These are phyloP conservation scores for Lydus trimaculatus DNA, from an alignment of 2,888 invertebrate genomes.

Conservation along the genomic window DNA sequence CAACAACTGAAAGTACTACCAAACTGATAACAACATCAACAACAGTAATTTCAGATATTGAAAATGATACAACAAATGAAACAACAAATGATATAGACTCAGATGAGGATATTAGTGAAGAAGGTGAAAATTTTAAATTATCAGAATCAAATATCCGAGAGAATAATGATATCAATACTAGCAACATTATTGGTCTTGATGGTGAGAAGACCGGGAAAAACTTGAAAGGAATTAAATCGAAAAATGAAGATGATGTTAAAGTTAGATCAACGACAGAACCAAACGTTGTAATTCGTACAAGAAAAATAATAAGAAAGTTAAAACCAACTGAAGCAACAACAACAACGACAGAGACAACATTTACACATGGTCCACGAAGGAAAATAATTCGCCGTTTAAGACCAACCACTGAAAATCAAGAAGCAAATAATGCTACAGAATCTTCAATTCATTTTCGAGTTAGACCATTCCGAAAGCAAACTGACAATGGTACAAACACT, in stretches of 20 bases:
- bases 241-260: slow-evolving; percentile 30
- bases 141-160: slow-evolving; percentile 60
- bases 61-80: not conserved
- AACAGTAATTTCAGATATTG: not conserved
- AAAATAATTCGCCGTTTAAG: slow-evolving; percentile 52
- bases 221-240: slow-evolving; percentile 24
- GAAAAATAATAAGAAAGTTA: slow-evolving; percentile 55
- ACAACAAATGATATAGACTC: slow-evolving; percentile 29
- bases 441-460: slow-evolving; percentile 21
- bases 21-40: slow-evolving; percentile 14
- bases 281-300: slow-evolving; percentile 46
- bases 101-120: slow-evolving; percentile 45
- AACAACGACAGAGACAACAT: slow-evolving; percentile 31
- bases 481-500: not conserved
- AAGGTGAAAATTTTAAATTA: slow-evolving; percentile 59
- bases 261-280: slow-evolving; percentile 40
- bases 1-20: slow-evolving; percentile 21
- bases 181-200: slow-evolving; percentile 28
- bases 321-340: slow-evolving; percentile 38
- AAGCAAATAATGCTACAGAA: slow-evolving; percentile 11
- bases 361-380: slow-evolving; percentile 40
- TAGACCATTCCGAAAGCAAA: slow-evolving; percentile 18
- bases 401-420: slow-evolving; percentile 35
- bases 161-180: slow-evolving; percentile 52
- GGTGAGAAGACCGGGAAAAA: slow-evolving; percentile 26